Conservation (phyloP, 1,140 invertebrate species). For the Planococcus citri region DNA sequence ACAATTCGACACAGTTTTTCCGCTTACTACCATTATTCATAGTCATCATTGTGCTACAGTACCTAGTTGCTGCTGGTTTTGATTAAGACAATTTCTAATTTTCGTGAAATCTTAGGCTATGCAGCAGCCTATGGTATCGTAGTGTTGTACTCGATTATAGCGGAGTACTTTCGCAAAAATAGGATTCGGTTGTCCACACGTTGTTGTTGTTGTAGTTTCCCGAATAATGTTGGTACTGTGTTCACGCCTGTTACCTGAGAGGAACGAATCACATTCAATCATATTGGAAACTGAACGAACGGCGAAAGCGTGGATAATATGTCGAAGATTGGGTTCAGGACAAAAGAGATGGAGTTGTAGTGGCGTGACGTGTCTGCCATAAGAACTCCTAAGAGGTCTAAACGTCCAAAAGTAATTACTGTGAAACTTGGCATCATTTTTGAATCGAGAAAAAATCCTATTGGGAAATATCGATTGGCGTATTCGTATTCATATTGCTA, state of each 20-base stretch:
- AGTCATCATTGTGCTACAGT: neutral
- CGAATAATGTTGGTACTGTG: neutral
- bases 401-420: slow-evolving; percentile 1
- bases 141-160: neutral
- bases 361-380: slow-evolving; percentile 10
- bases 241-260: slow-evolving; percentile 11
- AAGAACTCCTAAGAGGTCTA: neutral
- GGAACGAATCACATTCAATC: slow-evolving; percentile 18
- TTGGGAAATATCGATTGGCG: neutral
- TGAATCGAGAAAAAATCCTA: neutral
- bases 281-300: neutral
- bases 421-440: slow-evolving; percentile 19
- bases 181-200: slow-evolving; percentile 13
- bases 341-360: slow-evolving; percentile 17
- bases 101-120: neutral
- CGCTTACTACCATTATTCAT: neutral
- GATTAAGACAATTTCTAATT: neutral
- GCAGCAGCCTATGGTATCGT: no score
- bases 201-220: neutral
- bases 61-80: no score
- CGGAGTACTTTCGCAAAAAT: neutral
- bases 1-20: slow-evolving; percentile 1
- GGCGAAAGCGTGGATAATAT: slow-evolving; percentile 14
- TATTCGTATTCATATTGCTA: neutral
- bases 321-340: slow-evolving; percentile 1